Conservation (phyloP, 2,113 vertebrate species). For the Elanoides forficatus region DNA sequence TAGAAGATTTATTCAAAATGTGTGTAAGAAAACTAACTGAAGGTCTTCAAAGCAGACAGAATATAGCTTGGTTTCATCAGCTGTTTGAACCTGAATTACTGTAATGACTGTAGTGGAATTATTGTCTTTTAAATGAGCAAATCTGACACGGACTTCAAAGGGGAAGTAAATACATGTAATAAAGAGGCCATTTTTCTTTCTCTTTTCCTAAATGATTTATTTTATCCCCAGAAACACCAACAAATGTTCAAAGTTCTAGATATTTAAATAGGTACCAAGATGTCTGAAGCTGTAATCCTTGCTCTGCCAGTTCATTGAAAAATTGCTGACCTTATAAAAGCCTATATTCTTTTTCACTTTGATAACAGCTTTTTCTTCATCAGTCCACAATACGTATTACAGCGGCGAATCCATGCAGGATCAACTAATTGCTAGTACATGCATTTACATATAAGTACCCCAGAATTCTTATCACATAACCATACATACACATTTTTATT, state of each 20-base stretch:
- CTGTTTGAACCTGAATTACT: slow-evolving; percentile 68
- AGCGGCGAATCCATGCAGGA: background rate
- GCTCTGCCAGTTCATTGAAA: slow-evolving; percentile 26
- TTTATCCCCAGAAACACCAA: slow-evolving; percentile 57
- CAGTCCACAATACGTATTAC: slow-evolving; percentile 26
- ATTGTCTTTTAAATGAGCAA: slow-evolving; percentile 64
- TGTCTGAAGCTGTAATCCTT: slow-evolving; percentile 54
- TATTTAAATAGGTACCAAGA: slow-evolving; percentile 49
- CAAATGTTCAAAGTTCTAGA: slow-evolving; percentile 54
- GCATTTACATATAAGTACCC: slow-evolving; percentile 16
- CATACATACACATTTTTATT: background rate
- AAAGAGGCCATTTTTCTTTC: slow-evolving; percentile 15
- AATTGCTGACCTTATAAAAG: slow-evolving; percentile 55
- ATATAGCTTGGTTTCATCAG: slow-evolving; percentile 40
- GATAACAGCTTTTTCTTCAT: slow-evolving; percentile 41
- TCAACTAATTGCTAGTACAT: slow-evolving; percentile 33
- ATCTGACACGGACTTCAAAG: slow-evolving; percentile 59
- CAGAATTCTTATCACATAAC: background rate
- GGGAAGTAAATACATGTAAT: slow-evolving; percentile 63
- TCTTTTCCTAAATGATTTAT: slow-evolving; percentile 57
- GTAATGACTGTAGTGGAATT: slow-evolving; percentile 67
- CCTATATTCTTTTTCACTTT: slow-evolving; percentile 24
- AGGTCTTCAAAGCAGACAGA: slow-evolving; percentile 62
- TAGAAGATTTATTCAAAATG: slow-evolving; percentile 58
- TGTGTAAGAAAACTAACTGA: slow-evolving; percentile 24